These are phyloP conservation scores for Batillaria attramentaria DNA, from an alignment of 1,140 invertebrate species.

Conservation along the genomic window DNA sequence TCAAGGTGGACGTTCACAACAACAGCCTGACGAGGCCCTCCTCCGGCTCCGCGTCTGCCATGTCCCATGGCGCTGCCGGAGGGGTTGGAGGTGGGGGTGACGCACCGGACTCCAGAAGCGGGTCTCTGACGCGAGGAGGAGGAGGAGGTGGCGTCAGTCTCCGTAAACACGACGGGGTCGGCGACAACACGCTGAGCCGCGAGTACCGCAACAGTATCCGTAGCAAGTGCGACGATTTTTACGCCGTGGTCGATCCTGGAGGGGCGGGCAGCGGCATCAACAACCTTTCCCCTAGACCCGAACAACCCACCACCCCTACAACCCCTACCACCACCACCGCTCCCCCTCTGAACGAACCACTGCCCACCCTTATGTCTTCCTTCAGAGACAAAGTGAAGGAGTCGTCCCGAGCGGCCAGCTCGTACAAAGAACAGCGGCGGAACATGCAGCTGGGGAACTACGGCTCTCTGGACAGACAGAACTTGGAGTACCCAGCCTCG, in stretches of 20 bases:
- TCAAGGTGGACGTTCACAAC: constrained; percentile 44
- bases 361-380: constrained; percentile 46
- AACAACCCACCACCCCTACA: constrained; percentile 10
- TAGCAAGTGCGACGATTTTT: constrained; percentile 46
- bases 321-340: neutral
- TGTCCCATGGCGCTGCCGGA: too few relatives aligned
- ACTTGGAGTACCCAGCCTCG: neutral
- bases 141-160: neutral
- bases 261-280: constrained; percentile 22
- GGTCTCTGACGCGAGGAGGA: neutral
- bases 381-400: constrained; percentile 50
- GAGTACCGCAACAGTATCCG: constrained; percentile 50
- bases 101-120: neutral
- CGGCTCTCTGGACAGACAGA: constrained; percentile 29
- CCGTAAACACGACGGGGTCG: neutral
- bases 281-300: constrained; percentile 31
- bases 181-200: constrained; percentile 25
- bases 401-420: constrained; percentile 42
- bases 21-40: neutral
- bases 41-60: neutral
- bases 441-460: constrained; percentile 38
- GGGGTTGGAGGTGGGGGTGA: neutral
- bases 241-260: constrained; percentile 25
- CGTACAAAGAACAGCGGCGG: constrained; percentile 40
- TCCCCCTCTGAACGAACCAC: constrained; percentile 15